Percentiles rank a stretch among this genome's conserved stretches.
These are phyloP conservation scores for Triops longicaudatus DNA, from an alignment of 1,140 invertebrate genomes.

Conservation along the genomic window DNA sequence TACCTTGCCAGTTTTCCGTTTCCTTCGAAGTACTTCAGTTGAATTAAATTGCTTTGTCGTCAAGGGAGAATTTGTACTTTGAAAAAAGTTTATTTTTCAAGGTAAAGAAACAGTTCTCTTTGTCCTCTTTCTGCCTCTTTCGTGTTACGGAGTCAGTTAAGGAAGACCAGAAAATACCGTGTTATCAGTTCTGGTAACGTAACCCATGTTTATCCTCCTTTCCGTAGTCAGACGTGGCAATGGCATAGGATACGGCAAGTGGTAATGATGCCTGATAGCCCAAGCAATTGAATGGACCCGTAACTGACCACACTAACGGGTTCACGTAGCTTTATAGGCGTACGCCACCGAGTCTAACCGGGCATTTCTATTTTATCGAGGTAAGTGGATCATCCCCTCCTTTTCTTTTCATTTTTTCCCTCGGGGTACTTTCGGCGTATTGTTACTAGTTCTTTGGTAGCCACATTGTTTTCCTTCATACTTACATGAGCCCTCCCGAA, in stretches of 20 bases:
- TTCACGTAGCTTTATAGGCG: background rate
- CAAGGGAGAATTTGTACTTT: no score
- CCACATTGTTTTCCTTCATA: slow-evolving; percentile 4
- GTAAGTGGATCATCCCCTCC: background rate
- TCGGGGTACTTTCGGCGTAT: background rate
- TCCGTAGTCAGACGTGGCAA: background rate
- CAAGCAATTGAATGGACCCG: background rate
- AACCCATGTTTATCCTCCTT: background rate
- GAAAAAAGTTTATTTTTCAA: background rate
- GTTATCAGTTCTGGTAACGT: background rate
- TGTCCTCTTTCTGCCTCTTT: background rate
- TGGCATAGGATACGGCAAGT: background rate
- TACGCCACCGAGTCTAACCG: background rate
- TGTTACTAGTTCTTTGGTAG: background rate
- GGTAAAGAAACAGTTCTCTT: background rate
- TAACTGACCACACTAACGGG: background rate
- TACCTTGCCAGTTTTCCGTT: no score
- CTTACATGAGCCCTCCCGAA: background rate
- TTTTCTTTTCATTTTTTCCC: background rate
- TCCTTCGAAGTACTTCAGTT: no score
- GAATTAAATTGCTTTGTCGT: no score
- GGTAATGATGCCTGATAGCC: slow-evolving; percentile 2
- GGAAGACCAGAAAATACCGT: background rate
- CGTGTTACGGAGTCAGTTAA: background rate
- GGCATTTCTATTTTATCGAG: background rate